Conservation (phyloP, 2,888 invertebrate species). For the Scaptomyza cyrtandrae region DNA sequence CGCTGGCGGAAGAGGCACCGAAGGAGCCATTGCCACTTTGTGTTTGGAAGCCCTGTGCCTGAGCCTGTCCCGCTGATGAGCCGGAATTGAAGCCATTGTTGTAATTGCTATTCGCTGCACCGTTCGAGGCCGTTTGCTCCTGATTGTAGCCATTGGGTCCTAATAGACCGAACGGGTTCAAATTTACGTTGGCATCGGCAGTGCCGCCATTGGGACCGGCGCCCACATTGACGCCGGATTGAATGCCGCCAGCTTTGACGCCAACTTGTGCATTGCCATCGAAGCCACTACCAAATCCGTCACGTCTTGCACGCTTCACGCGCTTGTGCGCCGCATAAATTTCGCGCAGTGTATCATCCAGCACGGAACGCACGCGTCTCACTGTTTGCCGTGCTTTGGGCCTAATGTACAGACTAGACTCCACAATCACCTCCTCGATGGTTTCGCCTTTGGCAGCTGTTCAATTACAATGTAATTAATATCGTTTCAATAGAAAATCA, state of each 20-base stretch:
- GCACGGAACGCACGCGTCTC: slow-evolving; percentile 59
- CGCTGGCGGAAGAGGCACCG: slow-evolving; percentile 83
- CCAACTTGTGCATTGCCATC: slow-evolving; percentile 31
- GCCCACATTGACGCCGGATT: slow-evolving; percentile 60
- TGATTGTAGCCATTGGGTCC: slow-evolving; percentile 64
- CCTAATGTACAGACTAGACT: slow-evolving; percentile 85
- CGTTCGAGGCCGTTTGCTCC: slow-evolving; percentile 80
- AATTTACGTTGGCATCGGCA: slow-evolving; percentile 61
- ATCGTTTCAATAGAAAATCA: slow-evolving; percentile 14
- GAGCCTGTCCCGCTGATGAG: slow-evolving; percentile 81
- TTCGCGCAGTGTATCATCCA: slow-evolving; percentile 33
- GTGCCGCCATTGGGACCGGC: slow-evolving; percentile 60
- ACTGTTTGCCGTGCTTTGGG: slow-evolving; percentile 80
- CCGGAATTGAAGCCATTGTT: slow-evolving; percentile 70
- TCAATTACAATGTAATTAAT: slow-evolving; percentile 1
- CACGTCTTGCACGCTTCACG: slow-evolving; percentile 62
- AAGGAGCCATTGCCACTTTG: slow-evolving; percentile 79
- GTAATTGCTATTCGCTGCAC: slow-evolving; percentile 71
- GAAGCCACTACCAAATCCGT: neutral
- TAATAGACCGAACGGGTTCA: slow-evolving; percentile 44
- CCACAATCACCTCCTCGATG: slow-evolving; percentile 85
- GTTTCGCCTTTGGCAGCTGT: slow-evolving; percentile 75
- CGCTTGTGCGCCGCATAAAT: slow-evolving; percentile 69
- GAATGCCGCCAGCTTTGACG: slow-evolving; percentile 47
- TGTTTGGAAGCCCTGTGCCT: slow-evolving; percentile 83